A percentile compares a stretch with the other conserved stretches of the same genome.
Conservation (phyloP, 2,113 vertebrate species). For the Ursus arctos region DNA sequence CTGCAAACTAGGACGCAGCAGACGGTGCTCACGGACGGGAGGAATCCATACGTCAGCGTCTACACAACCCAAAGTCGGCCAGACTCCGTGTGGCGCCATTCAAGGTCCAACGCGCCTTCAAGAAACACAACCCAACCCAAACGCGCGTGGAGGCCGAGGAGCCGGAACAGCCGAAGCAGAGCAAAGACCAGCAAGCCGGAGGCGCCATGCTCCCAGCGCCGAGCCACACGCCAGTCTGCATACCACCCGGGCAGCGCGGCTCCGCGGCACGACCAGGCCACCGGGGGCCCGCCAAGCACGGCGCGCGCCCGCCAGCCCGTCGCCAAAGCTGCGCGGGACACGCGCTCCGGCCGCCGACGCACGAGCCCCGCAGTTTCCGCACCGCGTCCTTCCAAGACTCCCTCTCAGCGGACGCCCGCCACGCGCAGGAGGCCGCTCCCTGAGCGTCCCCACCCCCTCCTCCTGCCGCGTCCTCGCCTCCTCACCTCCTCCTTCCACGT, state of each 20-base stretch:
- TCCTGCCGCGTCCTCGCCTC: too few species aligned
- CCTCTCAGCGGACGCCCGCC: not conserved
- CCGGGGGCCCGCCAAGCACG: not conserved
- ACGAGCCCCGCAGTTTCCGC: not conserved
- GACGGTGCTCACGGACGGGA: not conserved
- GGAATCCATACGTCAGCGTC: not conserved
- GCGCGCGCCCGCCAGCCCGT: not conserved
- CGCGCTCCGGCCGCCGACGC: not conserved
- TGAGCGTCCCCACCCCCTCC: not conserved
- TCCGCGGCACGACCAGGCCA: not conserved
- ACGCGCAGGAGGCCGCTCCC: too few species aligned
- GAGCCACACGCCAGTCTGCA: not conserved
- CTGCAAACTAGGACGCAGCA: not conserved
- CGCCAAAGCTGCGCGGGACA: not conserved
- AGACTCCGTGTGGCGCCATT: not conserved
- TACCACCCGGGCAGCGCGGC: accelerated
- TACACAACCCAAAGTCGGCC: not conserved
- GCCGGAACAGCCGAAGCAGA: not conserved
- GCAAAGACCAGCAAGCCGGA: not conserved
- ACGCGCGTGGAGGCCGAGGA: not conserved
- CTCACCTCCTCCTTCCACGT: accelerated
- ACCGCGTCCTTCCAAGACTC: not conserved
- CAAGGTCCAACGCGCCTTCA: not conserved
- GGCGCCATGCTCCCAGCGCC: not conserved
- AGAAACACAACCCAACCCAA: not conserved